Evolutionary conservation across 2,113 vertebrate species (phyloP), one percentile per base, ranked within the genome.

Genomic region (Penelope pileata): DNA sequence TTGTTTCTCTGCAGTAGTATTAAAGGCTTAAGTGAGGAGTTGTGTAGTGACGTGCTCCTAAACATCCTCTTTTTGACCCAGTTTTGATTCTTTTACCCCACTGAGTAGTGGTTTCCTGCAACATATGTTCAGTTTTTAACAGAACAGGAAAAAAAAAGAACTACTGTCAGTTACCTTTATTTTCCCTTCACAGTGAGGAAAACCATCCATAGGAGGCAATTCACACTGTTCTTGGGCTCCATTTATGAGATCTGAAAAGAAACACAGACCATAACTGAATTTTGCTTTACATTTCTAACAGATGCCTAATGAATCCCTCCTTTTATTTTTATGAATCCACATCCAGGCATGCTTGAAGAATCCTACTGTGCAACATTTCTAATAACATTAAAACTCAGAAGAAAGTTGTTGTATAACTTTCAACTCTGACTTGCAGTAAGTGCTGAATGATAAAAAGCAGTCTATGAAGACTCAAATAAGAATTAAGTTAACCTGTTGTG

Each of bases 141-240:
- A 67, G 42, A 83, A 70, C 4, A 34, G 7, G 63, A 6, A 6
- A 7, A 40, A 11, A 17, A 72, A 73, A n/a, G n/a, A n/a, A n/a
- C n/a, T n/a, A n/a, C n/a, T n/a, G n/a, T n/a, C 24, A 27, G 93
- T 98, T 98, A 99, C 99, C 98, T 99, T 99, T 96, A 99, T 91
- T 94, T 99, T 99, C 96, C 98, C 98, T 97, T 99, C 99, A 51
- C 99, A 99, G 98, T 99, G 99, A 95, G 99, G 99, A 96, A 99
- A 99, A 96, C 99, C 99, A 93, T 99, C 99, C 98, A 99, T 98
- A 96, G 98, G 97, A 95, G 99, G 99, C 97, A 99, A 98, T 97
- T 99, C 98, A 91, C 99, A 99, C 98, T 99, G 99, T 97, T 99
- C 99, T 98, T 99, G 99, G 97, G 98, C 99, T 96, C 99, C 99